These are phyloP conservation scores for Heteromurus nitidus DNA, from an alignment of 2,888 invertebrate species.

Conservation along the genomic window DNA sequence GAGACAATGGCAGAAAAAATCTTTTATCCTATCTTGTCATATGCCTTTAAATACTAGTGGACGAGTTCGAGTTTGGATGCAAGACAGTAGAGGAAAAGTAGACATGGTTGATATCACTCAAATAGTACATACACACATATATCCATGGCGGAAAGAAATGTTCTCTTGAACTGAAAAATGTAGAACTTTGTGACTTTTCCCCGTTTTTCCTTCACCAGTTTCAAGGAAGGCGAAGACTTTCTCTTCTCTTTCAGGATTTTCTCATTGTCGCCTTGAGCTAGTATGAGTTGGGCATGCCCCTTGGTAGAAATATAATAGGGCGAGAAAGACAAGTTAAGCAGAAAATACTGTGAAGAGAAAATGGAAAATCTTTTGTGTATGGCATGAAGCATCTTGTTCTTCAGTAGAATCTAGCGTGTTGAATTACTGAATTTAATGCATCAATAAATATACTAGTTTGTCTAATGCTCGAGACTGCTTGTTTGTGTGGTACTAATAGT, in stretches of 20 bases:
- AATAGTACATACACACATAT: too few species aligned
- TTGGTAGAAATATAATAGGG: background rate
- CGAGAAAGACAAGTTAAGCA: conserved; percentile 11
- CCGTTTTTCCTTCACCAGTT: background rate
- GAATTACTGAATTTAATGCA: conserved; percentile 5
- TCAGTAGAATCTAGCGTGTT: background rate
- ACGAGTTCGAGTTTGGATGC: too few species aligned
- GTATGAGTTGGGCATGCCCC: conserved; percentile 19
- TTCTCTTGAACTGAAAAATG: background rate
- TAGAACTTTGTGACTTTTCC: background rate
- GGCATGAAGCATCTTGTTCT: conserved; percentile 13
- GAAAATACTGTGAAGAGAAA: conserved; percentile 1
- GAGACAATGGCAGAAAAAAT: conserved; percentile 1
- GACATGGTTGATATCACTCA: background rate
- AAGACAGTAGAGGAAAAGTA: background rate
- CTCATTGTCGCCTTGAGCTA: conserved; percentile 13
- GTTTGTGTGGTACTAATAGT: too few species aligned
- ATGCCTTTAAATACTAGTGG: too few species aligned
- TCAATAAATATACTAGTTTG: too few species aligned
- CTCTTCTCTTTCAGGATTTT: background rate
- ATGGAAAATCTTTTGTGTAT: background rate
- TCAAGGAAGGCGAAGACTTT: background rate
- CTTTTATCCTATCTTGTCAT: too few species aligned
- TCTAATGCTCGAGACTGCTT: too few species aligned
- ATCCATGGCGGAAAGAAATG: conserved; percentile 10